Percentiles rank a stretch among this genome's conserved stretches.
These are phyloP conservation scores for Rattus rattus DNA, from an alignment of 2,113 vertebrate genomes.

Conservation along the genomic window DNA sequence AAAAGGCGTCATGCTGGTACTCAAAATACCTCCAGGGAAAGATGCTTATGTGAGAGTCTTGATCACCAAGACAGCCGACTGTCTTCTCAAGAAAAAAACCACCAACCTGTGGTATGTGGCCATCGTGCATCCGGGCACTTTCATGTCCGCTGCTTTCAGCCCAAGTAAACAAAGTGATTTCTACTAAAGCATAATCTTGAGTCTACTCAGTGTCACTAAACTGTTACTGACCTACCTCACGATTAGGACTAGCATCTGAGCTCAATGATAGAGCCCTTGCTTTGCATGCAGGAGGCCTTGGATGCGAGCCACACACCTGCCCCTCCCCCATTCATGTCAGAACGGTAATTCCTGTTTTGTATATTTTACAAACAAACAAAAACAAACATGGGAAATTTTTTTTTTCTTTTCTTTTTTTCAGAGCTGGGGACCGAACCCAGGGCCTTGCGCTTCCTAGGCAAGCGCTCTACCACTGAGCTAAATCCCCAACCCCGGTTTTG, in stretches of 20 bases:
- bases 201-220: slow-evolving; percentile 1
- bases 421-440: too few relatives aligned
- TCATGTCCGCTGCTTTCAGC: not conserved
- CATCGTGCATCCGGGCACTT: slow-evolving; percentile 1
- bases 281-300: not conserved
- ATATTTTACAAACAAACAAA: slow-evolving; percentile 51
- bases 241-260: not conserved
- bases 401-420: too few relatives aligned
- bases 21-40: slow-evolving; percentile 30
- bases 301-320: not conserved
- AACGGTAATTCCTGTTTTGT: slow-evolving; percentile 9
- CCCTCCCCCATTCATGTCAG: not conserved
- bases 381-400: not conserved
- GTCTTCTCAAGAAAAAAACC: slow-evolving; percentile 87
- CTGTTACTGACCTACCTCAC: not conserved
- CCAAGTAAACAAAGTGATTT: slow-evolving; percentile 9
- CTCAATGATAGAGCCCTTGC: not conserved
- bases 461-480: too few relatives aligned
- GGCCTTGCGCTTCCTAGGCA: too few relatives aligned
- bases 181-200: not conserved
- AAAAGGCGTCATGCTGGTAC: slow-evolving; percentile 72
- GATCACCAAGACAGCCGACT: slow-evolving; percentile 87
- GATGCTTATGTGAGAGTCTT: slow-evolving; percentile 82
- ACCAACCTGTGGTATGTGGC: slow-evolving; percentile 88
- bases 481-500: too few relatives aligned